Conservation (phyloP, 2,888 invertebrate genomes). For the Drosophila subquinaria region DNA sequence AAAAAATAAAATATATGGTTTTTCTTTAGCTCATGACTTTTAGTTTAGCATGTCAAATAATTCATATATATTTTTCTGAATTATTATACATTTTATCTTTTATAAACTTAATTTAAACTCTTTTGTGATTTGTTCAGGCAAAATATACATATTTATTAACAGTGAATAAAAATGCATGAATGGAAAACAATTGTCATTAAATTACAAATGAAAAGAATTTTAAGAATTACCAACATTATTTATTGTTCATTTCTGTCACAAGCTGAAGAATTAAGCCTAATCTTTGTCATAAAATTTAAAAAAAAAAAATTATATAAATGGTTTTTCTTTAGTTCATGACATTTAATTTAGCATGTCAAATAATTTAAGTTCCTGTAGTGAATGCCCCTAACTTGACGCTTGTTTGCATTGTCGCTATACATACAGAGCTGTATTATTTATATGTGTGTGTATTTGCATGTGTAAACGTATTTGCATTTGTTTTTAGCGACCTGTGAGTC, state of each 20-base stretch:
- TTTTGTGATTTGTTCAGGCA: too few species aligned
- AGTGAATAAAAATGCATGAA: too few species aligned
- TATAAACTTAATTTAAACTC: too few species aligned
- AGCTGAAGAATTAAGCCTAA: too few species aligned
- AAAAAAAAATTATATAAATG: too few species aligned
- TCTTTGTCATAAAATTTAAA: too few species aligned
- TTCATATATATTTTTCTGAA: not conserved
- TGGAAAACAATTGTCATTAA: too few species aligned
- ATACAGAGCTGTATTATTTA: not conserved
- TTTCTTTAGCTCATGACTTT: not conserved
- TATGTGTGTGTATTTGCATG: constrained; percentile 1
- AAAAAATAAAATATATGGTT: too few species aligned
- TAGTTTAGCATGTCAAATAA: constrained; percentile 7
- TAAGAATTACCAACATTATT: too few species aligned
- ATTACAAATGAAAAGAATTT: too few species aligned
- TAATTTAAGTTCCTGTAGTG: constrained; percentile 8
- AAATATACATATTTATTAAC: too few species aligned
- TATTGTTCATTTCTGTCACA: not conserved
- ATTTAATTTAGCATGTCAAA: constrained; percentile 12
- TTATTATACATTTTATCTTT: too few species aligned
- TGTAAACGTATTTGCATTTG: constrained; percentile 65
- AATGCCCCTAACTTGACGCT: constrained; percentile 33
- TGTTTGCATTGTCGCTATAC: constrained; percentile 4
- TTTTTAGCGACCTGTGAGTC: constrained; percentile 61
- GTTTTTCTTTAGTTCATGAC: not conserved